Percentiles rank a stretch among this genome's conserved stretches.
Conservation (phyloP, 2,113 vertebrate genomes). For the Apus apus region DNA sequence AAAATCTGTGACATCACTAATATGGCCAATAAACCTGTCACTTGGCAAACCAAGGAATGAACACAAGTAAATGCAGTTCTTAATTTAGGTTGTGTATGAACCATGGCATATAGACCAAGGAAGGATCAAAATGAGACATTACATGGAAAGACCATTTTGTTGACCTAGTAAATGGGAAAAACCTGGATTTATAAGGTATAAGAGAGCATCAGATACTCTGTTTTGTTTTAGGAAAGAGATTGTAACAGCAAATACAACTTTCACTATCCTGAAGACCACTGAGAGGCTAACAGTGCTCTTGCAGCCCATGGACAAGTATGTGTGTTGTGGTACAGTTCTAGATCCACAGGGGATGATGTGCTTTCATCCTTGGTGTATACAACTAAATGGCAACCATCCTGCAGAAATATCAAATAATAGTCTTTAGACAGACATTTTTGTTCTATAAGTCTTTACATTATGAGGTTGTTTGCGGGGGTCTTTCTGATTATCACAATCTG, state of each 20-base stretch:
- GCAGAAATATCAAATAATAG: not conserved
- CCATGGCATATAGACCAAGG: not conserved
- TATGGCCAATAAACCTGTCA: not conserved
- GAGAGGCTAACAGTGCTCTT: not conserved
- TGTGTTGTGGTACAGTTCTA: not conserved
- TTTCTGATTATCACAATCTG: not conserved
- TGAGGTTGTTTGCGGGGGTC: not conserved
- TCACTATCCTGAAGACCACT: not conserved
- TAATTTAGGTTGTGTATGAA: not conserved
- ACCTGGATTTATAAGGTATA: not conserved
- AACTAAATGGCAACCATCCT: not conserved
- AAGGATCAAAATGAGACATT: not conserved
- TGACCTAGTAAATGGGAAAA: not conserved
- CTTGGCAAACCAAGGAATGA: slow-evolving; percentile 6
- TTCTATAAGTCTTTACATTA: not conserved
- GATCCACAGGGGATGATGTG: not conserved
- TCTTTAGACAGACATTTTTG: not conserved
- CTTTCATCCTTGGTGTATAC: not conserved
- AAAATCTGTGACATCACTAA: slow-evolving; percentile 8
- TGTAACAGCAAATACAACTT: not conserved
- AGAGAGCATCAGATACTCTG: not conserved
- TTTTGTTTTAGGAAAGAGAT: not conserved
- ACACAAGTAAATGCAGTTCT: not conserved
- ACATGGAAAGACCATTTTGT: not conserved
- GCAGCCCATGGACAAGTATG: not conserved